phyloP scores from a whole-genome alignment of 2,888 invertebrate genomes.

The Cryptocephalus primarius region DNA sequence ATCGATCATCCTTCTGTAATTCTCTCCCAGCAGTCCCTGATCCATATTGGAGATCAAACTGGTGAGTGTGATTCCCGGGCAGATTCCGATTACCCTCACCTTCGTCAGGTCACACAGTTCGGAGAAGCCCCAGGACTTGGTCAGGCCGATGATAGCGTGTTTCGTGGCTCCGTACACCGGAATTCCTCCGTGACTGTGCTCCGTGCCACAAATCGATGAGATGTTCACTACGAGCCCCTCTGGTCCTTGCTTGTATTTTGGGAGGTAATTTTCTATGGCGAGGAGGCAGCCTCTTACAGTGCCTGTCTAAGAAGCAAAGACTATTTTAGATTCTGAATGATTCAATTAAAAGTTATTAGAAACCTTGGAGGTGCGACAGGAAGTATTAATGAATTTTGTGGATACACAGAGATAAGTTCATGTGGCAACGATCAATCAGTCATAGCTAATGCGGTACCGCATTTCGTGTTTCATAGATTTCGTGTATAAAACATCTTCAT shows the following conservation, averaged over 20 bases:
- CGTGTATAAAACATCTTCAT: too few relatives aligned
- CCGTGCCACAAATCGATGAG: slow-evolving; percentile 13
- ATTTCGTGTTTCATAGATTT: too few relatives aligned
- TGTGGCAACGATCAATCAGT: too few relatives aligned
- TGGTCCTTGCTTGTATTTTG: slow-evolving; percentile 14
- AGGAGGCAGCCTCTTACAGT: slow-evolving; percentile 15
- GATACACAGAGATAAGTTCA: too few relatives aligned
- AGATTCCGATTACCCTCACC: slow-evolving; percentile 41
- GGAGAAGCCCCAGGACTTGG: slow-evolving; percentile 13
- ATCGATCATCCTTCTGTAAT: slow-evolving; percentile 4
- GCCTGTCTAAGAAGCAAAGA: slow-evolving; percentile 12
- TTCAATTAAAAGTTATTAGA: too few relatives aligned
- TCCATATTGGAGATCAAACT: slow-evolving; percentile 22
- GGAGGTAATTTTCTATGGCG: slow-evolving; percentile 15
- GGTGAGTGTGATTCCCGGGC: slow-evolving; percentile 42
- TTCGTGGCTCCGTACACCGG: slow-evolving; percentile 18
- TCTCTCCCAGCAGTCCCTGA: slow-evolving; percentile 12
- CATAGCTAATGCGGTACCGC: too few relatives aligned
- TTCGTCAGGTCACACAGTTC: slow-evolving; percentile 32
- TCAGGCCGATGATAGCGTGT: slow-evolving; percentile 15
- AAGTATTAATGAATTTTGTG: too few relatives aligned
- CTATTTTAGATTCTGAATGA: too few relatives aligned
- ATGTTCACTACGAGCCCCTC: slow-evolving; percentile 17
- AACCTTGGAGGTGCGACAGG: too few relatives aligned
- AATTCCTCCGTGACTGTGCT: slow-evolving; percentile 4